Evolutionary conservation across 1,140 invertebrate genomes (phyloP).

Genomic region (Mya arenaria): DNA sequence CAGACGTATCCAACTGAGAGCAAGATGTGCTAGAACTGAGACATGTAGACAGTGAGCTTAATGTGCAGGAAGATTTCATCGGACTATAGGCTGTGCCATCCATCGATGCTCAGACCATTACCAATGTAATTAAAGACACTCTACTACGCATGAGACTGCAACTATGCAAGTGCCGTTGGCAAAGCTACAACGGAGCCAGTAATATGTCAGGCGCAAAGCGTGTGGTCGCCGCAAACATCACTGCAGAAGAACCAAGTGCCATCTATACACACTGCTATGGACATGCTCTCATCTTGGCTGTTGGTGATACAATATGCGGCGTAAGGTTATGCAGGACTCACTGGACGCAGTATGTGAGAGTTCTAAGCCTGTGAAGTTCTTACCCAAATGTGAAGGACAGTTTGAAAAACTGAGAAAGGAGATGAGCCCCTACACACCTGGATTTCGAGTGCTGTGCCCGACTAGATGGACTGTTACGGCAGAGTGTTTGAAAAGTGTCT

Average conservation of each 20-base stretch:
- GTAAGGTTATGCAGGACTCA: too few species aligned
- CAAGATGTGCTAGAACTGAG: not conserved
- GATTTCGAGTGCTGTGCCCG: not conserved
- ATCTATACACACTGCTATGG: constrained; percentile 17
- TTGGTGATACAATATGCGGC: not conserved
- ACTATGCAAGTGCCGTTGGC: not conserved
- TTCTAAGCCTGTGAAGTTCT: not conserved
- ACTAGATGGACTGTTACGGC: constrained; percentile 1
- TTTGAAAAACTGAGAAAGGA: not conserved
- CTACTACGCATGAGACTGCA: not conserved
- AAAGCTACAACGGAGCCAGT: constrained; percentile 1
- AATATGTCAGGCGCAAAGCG: constrained; percentile 3
- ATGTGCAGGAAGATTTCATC: constrained; percentile 15
- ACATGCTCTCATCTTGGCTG: constrained; percentile 6
- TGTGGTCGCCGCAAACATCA: too few species aligned
- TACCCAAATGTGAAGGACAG: not conserved
- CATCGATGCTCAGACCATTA: not conserved
- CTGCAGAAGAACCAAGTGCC: not conserved
- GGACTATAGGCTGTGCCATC: not conserved
- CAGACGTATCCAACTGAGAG: constrained; percentile 12
- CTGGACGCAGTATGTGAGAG: not conserved
- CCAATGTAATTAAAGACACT: not conserved
- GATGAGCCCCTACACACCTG: not conserved
- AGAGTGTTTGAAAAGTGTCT: not conserved
- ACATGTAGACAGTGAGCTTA: not conserved